These are phyloP conservation scores for Oxytorus armatus DNA, from an alignment of 2,888 invertebrate genomes.

Conservation along the genomic window DNA sequence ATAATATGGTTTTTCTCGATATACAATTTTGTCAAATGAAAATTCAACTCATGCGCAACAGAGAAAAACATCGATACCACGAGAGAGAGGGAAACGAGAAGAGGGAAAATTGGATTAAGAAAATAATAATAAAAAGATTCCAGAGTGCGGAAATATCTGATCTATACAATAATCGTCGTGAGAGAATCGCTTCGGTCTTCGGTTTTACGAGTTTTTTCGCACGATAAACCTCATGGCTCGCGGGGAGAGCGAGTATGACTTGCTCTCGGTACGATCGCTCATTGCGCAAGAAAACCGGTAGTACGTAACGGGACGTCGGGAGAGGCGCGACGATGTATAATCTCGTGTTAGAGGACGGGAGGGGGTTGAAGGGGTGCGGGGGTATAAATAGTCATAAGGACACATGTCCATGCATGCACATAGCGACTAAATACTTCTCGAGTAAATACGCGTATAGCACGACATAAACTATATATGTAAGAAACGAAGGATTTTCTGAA, in stretches of 20 bases:
- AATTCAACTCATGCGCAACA: no score
- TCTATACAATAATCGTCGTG: constrained; percentile 34
- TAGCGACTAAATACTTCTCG: background rate
- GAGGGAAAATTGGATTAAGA: no score
- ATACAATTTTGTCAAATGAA: no score
- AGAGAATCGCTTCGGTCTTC: constrained; percentile 49
- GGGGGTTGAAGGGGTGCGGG: background rate
- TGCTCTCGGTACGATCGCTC: constrained; percentile 39
- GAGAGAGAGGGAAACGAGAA: no score
- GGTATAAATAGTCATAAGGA: constrained; percentile 5
- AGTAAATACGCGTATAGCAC: constrained; percentile 10
- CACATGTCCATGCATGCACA: background rate
- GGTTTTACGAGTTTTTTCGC: constrained; percentile 60
- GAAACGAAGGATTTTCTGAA: constrained; percentile 30
- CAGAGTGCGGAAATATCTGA: no score
- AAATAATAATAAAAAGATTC: no score
- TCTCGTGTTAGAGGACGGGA: no score
- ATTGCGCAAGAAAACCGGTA: constrained; percentile 62
- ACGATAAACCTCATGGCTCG: constrained; percentile 51
- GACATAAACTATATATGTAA: constrained; percentile 3
- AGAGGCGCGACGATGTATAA: constrained; percentile 43
- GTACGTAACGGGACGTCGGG: constrained; percentile 58
- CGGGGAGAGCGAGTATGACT: constrained; percentile 12
- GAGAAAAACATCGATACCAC: background rate
- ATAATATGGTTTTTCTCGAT: no score